These are phyloP conservation scores for Drosophila lacicola DNA, from an alignment of 2,888 invertebrate genomes.

Conservation along the genomic window DNA sequence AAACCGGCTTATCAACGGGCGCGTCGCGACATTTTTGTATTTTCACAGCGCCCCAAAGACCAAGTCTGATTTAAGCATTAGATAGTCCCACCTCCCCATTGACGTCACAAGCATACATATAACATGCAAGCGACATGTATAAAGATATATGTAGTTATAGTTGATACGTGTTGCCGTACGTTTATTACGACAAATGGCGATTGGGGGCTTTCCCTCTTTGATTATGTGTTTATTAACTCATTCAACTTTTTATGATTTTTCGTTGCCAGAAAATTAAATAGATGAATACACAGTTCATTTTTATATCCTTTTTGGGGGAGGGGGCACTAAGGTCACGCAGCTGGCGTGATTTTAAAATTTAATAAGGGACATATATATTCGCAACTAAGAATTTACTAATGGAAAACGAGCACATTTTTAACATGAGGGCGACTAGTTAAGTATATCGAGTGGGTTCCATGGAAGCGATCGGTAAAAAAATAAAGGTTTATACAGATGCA, in stretches of 20 bases:
- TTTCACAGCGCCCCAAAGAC: slow-evolving; percentile 3
- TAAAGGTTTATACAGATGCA: no score
- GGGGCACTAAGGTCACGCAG: no score
- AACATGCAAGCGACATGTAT: slow-evolving; percentile 6
- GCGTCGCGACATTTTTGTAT: slow-evolving; percentile 5
- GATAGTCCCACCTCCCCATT: slow-evolving; percentile 10
- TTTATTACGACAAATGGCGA: neutral
- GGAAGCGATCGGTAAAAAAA: no score
- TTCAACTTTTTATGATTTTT: slow-evolving; percentile 7
- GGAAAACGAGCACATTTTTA: no score
- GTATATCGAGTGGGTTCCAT: no score
- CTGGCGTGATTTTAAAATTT: no score
- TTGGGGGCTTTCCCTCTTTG: slow-evolving; percentile 9
- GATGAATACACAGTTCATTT: neutral
- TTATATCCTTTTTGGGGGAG: no score
- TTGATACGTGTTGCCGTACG: neutral
- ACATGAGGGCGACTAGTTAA: no score
- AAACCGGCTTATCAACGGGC: slow-evolving; percentile 67
- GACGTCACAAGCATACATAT: slow-evolving; percentile 20
- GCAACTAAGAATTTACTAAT: no score
- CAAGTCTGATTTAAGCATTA: slow-evolving; percentile 16
- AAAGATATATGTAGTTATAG: neutral
- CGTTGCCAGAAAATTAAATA: neutral
- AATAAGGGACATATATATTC: no score
- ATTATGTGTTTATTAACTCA: slow-evolving; percentile 1